Base-by-base conservation (phyloP, 2,113 vertebrate genomes). In the Myotis lucifugus region DNA sequence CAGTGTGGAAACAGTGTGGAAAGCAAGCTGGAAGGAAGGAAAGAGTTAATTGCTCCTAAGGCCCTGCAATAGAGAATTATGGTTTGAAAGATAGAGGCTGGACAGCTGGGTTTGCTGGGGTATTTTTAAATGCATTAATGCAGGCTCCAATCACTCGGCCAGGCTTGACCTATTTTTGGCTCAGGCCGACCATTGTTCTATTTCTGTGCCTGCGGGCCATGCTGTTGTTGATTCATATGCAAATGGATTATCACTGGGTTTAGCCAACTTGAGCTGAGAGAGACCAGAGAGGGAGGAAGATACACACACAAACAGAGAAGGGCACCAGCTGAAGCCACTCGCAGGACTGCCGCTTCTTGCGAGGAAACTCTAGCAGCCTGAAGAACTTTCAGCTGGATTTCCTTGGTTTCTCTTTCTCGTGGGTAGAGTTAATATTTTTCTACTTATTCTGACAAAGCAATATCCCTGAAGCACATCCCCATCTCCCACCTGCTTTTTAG, bases 101-200 rank as follows among this genome's bases (percentile, higher is more conserved):
- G 99, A 99, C 99, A 99, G 99, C 99, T 99, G 99, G 99, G 99
- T 99, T 99, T 99, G 99, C 99, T 99, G 99, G 98, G 99, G 98
- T 99, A 99, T 99, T 99, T 99, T 99, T 99, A 99, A 99, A 99
- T 98, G 98, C 99, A 99, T 99, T 99, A 99, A 99, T 99, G 99
- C 99, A 99, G 99, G 99, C 99, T 99, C 99, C 99, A 99, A 99
- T 99, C 99, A 98, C 99, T 98, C 98, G 98, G 99, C 99, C 98
- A 98, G 98, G 99, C 99, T 98, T 99, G 99, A 99, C 99, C 99
- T 99, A 99, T 99, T 99, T 99, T 99, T 99, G 99, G 99, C 99
- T 99, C 97, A 98, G 98, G 99, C 99, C 98, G 99, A 99, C 99
- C 99, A 99, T 99, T 99, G 99, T 99, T 99, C 99, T 99, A 99